Percentiles rank a stretch among this genome's conserved stretches.
phyloP scores from a whole-genome alignment of 1,140 invertebrate genomes.

The Nasonia giraulti region DNA sequence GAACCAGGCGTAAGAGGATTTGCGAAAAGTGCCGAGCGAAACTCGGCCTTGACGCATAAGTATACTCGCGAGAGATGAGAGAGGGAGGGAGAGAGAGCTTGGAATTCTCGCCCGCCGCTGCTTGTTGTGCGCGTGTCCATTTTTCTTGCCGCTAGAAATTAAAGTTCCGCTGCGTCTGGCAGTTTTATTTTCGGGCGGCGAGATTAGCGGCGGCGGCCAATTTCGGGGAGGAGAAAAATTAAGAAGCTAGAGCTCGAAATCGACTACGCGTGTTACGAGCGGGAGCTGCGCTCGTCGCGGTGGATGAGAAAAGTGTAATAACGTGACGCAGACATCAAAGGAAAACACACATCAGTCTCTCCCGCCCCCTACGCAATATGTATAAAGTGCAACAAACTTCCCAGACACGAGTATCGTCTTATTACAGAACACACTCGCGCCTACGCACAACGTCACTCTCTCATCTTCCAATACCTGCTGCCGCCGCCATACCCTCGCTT shows the following conservation, averaged over 20 bases:
- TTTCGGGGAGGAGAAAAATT: conserved; percentile 1
- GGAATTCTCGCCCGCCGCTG: background rate
- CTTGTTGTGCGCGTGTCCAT: background rate
- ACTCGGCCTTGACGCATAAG: background rate
- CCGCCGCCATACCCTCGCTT: background rate
- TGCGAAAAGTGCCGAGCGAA: conserved; percentile 37
- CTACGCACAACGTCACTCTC: conserved; percentile 6
- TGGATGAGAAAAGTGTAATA: too few relatives aligned
- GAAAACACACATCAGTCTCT: background rate
- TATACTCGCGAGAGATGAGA: background rate
- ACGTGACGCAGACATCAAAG: background rate
- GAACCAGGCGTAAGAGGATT: conserved; percentile 42
- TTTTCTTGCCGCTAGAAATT: conserved; percentile 15
- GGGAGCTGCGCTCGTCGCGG: too few relatives aligned
- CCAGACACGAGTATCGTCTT: conserved; percentile 24
- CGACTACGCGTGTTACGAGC: too few relatives aligned
- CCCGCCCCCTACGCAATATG: background rate
- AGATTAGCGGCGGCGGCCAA: background rate
- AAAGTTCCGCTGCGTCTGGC: conserved; percentile 8
- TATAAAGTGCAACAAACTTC: conserved; percentile 29
- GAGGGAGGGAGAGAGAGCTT: background rate
- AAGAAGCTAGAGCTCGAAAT: background rate
- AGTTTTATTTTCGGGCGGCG: conserved; percentile 9
- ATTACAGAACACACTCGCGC: conserved; percentile 15
- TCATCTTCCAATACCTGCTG: conserved; percentile 9